Base-by-base conservation (phyloP, 2,113 vertebrate species). In the Megaceryle maxima region DNA sequence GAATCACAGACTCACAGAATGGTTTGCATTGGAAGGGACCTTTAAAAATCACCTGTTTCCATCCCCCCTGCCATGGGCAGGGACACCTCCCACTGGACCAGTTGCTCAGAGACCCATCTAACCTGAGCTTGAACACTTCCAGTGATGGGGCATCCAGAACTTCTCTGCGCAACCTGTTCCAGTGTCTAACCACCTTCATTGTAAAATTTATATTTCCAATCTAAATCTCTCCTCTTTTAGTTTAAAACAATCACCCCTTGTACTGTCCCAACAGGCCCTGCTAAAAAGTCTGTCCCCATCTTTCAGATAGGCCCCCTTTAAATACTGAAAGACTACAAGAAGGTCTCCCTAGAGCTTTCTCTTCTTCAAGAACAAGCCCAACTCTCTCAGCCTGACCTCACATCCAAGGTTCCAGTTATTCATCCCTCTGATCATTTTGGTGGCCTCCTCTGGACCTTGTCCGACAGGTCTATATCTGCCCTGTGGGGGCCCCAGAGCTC, bases 41-140 rank as follows among this genome's bases (percentile, higher is more conserved):
- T 66, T 56, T 16, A 60, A 37, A 60, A n/a, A 4, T 13, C 29
- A 35, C 4, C 37, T 8, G 8, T 15, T 84, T 11, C 80, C 37
- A 35, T 14, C 3, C 1, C 11, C 21, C 5, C 37, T 88, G 33
- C 44, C n/a, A 10, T 25, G 33, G 29, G 9, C 62, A 83, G 48
- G 51, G 28, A 21, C 55, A 41, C 5, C 28, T 75, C 5, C 72
- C 44, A 37, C 11, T 3, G 25, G 4, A 19, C 1, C 33, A 83
- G 11, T 0, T 80, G 33, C 64, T 72, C 57, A 16, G 21, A 70
- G n/a, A 26, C 51, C 13, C 0, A 0, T 75, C 62, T 43, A 73
- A 0, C 28, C 51, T 59, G 56, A 9, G 4, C 17, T 46, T 51
- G 33, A 53, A 39, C 35, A 3, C 50, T 68, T 5, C 8, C 56